These are phyloP conservation scores for Graptemys geographica DNA, from an alignment of 2,797 vertebrate species.

Conservation along the genomic window DNA sequence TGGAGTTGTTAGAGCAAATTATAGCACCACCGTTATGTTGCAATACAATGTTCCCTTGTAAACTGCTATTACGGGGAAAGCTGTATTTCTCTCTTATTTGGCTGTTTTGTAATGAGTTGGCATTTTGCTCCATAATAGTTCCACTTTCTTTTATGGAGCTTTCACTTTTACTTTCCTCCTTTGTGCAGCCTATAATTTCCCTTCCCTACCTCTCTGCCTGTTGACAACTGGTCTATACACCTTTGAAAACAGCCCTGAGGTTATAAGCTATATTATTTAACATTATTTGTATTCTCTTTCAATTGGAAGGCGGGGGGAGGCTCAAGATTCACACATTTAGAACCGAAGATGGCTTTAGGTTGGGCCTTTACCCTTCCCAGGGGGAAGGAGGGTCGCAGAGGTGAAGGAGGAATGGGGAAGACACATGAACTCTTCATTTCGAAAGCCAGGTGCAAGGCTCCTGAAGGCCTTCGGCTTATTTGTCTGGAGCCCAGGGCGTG, in stretches of 20 bases:
- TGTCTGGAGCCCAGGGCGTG: slow-evolving; percentile 4
- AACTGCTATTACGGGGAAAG: slow-evolving; percentile 95
- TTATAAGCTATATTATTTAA: slow-evolving; percentile 87
- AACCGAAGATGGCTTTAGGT: slow-evolving; percentile 34
- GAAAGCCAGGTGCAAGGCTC: slow-evolving; percentile 14
- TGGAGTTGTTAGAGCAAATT: slow-evolving; percentile 99
- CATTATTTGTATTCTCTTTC: slow-evolving; percentile 83
- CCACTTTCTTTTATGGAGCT: slow-evolving; percentile 95
- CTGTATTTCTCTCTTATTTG: slow-evolving; percentile 91
- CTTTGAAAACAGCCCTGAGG: slow-evolving; percentile 83
- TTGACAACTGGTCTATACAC: slow-evolving; percentile 81
- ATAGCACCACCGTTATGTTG: slow-evolving; percentile 97
- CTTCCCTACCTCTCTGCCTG: slow-evolving; percentile 79
- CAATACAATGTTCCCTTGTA: slow-evolving; percentile 96
- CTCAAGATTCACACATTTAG: slow-evolving; percentile 39
- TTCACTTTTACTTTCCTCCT: slow-evolving; percentile 92
- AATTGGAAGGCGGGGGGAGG: slow-evolving; percentile 76
- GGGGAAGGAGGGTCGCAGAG: slow-evolving; percentile 62
- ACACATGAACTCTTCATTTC: slow-evolving; percentile 45
- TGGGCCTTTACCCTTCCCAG: slow-evolving; percentile 23
- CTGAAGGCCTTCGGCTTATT: slow-evolving; percentile 43
- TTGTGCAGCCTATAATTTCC: slow-evolving; percentile 97
- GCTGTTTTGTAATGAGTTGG: slow-evolving; percentile 93
- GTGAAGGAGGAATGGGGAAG: not conserved
- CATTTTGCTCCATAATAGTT: slow-evolving; percentile 95